These are phyloP conservation scores for Chloropsis cyanopogon DNA, from an alignment of 2,113 vertebrate genomes.

Conservation along the genomic window DNA sequence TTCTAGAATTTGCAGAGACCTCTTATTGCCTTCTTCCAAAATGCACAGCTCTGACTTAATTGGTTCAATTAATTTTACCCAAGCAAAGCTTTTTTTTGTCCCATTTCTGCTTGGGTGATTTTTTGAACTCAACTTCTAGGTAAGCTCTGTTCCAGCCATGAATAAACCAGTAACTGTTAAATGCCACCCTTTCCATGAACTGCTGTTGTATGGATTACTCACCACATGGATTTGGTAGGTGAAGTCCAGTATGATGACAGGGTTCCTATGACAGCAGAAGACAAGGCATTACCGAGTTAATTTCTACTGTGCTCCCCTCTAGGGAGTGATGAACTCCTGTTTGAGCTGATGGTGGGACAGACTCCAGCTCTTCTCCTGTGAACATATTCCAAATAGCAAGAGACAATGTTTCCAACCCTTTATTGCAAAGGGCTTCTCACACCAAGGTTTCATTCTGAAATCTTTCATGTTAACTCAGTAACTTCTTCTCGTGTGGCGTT, in stretches of 20 bases:
- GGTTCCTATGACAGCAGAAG: background rate
- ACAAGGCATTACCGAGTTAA: background rate
- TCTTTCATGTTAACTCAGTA: background rate
- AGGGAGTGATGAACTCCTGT: background rate
- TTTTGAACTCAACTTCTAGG: background rate
- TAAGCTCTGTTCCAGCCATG: background rate
- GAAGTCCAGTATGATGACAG: background rate
- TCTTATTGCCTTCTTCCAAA: background rate
- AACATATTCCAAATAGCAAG: background rate
- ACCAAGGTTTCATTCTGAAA: background rate
- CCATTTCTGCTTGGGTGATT: background rate
- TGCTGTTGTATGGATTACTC: background rate
- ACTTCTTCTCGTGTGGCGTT: background rate
- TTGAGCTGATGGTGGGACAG: background rate
- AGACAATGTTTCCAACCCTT: background rate
- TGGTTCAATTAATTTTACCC: background rate
- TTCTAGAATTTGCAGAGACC: background rate
- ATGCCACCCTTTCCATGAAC: background rate
- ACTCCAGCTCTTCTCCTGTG: background rate
- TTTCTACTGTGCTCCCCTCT: background rate
- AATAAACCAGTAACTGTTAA: background rate
- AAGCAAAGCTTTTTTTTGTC: background rate
- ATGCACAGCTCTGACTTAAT: background rate
- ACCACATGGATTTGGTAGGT: background rate
- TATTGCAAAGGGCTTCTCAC: background rate